Percentiles rank a stretch among this genome's conserved stretches.
Conservation (phyloP, 64 coral and sea anemone species). For the Astreopora myriophthalma region DNA sequence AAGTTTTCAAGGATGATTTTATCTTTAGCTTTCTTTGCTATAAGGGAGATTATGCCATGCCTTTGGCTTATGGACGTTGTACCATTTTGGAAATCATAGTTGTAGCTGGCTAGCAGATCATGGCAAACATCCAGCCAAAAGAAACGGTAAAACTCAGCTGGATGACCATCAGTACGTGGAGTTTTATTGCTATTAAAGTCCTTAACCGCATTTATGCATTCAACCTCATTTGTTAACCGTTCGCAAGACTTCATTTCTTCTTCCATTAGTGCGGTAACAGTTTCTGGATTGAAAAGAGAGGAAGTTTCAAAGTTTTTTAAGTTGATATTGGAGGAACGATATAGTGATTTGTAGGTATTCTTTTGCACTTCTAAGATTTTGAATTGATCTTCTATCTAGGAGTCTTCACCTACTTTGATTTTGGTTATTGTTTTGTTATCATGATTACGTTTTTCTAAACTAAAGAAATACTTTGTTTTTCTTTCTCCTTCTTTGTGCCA, state of each 20-base stretch:
- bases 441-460: too few species aligned
- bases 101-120: neutral
- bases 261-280: neutral
- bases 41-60: neutral
- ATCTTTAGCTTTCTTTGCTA: too few species aligned
- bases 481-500: too few species aligned
- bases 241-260: neutral
- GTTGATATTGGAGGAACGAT: neutral
- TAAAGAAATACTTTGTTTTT: too few species aligned
- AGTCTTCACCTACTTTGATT: neutral
- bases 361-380: neutral
- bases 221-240: neutral
- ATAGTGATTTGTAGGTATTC: too few species aligned
- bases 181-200: neutral
- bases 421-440: too few species aligned
- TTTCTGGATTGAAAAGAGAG: neutral
- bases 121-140: neutral
- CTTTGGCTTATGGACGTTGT: neutral
- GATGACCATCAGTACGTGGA: neutral
- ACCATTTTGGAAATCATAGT: neutral
- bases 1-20: neutral
- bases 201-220: neutral
- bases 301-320: neutral
- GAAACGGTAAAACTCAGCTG: neutral
- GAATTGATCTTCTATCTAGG: neutral